phyloP scores from a whole-genome alignment of 2,888 invertebrate species.

The Drosophila borborema region DNA sequence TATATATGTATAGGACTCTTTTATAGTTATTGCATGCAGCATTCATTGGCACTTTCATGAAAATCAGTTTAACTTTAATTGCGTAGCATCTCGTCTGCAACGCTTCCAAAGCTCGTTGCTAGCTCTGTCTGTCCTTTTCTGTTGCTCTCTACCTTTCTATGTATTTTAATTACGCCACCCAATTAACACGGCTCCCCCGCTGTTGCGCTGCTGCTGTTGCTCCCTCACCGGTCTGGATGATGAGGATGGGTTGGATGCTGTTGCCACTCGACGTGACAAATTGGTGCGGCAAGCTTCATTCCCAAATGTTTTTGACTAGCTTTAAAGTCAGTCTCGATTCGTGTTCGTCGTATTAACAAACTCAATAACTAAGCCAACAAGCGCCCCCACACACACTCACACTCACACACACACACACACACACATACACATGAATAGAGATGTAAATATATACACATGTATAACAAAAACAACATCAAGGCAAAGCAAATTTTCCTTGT shows the following conservation, averaged over 20 bases:
- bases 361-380: constrained; percentile 67
- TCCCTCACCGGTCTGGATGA: background rate
- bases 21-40: constrained; percentile 44
- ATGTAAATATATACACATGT: constrained; percentile 27
- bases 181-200: constrained; percentile 60
- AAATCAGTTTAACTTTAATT: constrained; percentile 73
- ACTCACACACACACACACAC: constrained; percentile 1
- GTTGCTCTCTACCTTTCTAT: constrained; percentile 15
- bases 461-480: constrained; percentile 43
- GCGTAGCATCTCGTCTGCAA: constrained; percentile 41
- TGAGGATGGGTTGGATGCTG: background rate
- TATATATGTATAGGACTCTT: constrained; percentile 5
- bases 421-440: constrained; percentile 7
- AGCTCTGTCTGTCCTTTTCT: background rate
- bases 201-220: background rate
- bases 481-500: constrained; percentile 62
- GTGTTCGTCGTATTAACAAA: constrained; percentile 72
- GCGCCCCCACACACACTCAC: constrained; percentile 62
- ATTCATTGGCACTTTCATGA: constrained; percentile 63
- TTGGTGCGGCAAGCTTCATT: constrained; percentile 45
- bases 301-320: constrained; percentile 49
- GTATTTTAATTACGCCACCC: constrained; percentile 70
- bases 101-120: constrained; percentile 16
- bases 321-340: constrained; percentile 54
- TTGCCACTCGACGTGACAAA: constrained; percentile 49